Base-by-base conservation (phyloP, 2,888 invertebrate genomes). In the Limnephilus marmoratus region DNA sequence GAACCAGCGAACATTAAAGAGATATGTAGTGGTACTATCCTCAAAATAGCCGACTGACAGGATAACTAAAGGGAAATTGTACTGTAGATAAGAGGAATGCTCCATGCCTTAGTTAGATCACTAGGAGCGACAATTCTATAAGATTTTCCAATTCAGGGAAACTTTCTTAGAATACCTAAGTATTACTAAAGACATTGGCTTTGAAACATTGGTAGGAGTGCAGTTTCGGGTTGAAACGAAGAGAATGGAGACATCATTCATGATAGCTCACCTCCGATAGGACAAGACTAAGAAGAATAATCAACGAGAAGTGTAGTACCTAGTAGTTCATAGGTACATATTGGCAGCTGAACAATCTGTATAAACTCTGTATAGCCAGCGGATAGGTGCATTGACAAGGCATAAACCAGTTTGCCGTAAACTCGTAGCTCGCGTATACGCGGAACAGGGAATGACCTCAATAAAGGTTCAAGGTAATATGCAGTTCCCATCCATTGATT, bases 381-480 rank as follows among this genome's bases (percentile, higher is more conserved):
- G 88, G 24, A 5, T 18, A 89, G 34, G 24, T 37, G 88, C 80
- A 89, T 80, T 34, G 80, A 45, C 41, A n/a, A 81, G n/a, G 5
- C 41, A 24, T 34, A 82, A 89, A 89, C 88, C 12, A 80, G 88
- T 89, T 89, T 80, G 80, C 80, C 18, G 31, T 49, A 29, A 53
- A 53, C 68, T 68, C 68, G 68, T 68, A 68, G 68, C 68, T 41
- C 11, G 83, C 68, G n/a, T 18, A 0, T 29, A 29, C 87, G 29
- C 53, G 68, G 53, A 37, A 80, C 88, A 89, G 88, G 80, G 34
- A 68, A 89, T 80, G 88, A 89, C 81, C 81, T 89, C 81, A 34
- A 34, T 80, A 37, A 29, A 34, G 81, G 88, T 81, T 89, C 68
- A 80, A 80, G 88, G 68, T 80, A 80, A 80, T 3, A 34, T 45